Conservation (phyloP, 2,888 invertebrate species). For the Rosalia funebris region DNA sequence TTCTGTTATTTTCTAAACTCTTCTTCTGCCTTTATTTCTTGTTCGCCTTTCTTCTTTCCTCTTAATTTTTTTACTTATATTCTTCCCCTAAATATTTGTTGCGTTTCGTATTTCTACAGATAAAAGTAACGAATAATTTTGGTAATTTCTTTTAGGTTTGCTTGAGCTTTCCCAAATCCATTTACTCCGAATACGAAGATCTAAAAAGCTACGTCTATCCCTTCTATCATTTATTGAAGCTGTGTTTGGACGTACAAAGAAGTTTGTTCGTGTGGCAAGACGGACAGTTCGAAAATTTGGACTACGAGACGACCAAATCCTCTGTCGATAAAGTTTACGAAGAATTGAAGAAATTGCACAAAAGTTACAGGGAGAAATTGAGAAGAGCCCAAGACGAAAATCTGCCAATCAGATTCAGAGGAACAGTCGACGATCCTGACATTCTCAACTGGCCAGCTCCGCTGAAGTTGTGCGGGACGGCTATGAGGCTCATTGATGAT, state of each 20-base stretch:
- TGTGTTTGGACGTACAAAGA: slow-evolving; percentile 78
- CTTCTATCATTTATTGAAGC: slow-evolving; percentile 75
- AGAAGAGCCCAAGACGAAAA: slow-evolving; percentile 81
- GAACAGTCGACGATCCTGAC: slow-evolving; percentile 79
- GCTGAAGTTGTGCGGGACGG: slow-evolving; percentile 76
- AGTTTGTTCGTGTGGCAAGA: slow-evolving; percentile 89
- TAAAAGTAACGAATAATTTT: no score
- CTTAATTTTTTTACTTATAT: no score
- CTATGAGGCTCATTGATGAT: slow-evolving; percentile 71
- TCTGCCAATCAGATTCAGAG: slow-evolving; percentile 65
- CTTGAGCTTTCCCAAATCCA: slow-evolving; percentile 83
- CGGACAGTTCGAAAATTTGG: slow-evolving; percentile 87
- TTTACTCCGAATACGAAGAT: slow-evolving; percentile 83
- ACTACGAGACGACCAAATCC: slow-evolving; percentile 78
- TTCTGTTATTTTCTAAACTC: no score
- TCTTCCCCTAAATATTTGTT: no score
- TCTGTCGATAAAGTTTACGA: slow-evolving; percentile 81
- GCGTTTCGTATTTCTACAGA: no score
- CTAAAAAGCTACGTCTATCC: slow-evolving; percentile 78
- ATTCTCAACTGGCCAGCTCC: slow-evolving; percentile 83
- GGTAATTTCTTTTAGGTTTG: slow-evolving; percentile 67
- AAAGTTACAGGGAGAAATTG: slow-evolving; percentile 78
- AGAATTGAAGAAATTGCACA: slow-evolving; percentile 80
- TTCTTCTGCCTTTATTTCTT: no score
- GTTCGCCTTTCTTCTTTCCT: no score